These are phyloP conservation scores for Palloptera scutellata DNA, from an alignment of 2,888 invertebrate genomes.

Conservation along the genomic window DNA sequence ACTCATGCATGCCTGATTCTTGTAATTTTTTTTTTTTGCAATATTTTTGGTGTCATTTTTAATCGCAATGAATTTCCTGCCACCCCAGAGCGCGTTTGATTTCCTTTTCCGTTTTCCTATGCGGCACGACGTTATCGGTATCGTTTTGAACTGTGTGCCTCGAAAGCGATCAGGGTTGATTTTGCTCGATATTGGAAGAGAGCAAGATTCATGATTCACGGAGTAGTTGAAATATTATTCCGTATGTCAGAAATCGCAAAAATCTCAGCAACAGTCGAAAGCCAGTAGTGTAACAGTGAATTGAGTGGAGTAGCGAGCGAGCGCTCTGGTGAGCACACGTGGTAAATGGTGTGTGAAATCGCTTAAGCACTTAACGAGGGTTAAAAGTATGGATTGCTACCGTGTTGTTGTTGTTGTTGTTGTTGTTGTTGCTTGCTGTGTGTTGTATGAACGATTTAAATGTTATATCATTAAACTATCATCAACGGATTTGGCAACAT, in stretches of 20 bases:
- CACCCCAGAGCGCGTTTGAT: slow-evolving; percentile 36
- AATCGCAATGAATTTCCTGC: slow-evolving; percentile 36
- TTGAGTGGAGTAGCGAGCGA: slow-evolving; percentile 21
- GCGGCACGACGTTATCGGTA: neutral
- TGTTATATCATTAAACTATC: slow-evolving; percentile 49
- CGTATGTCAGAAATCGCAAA: slow-evolving; percentile 34
- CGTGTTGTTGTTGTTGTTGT: slow-evolving; percentile 28
- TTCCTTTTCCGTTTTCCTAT: slow-evolving; percentile 37
- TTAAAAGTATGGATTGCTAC: slow-evolving; percentile 43
- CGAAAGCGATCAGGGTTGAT: no score
- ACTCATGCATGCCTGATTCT: neutral
- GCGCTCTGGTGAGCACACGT: slow-evolving; percentile 37
- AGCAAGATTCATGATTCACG: no score
- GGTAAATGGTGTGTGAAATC: slow-evolving; percentile 65
- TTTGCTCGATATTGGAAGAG: no score
- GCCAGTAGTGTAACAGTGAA: slow-evolving; percentile 21
- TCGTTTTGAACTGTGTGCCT: no score
- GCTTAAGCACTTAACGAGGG: slow-evolving; percentile 60
- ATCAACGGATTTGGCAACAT: slow-evolving; percentile 36
- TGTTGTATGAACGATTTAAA: slow-evolving; percentile 24
- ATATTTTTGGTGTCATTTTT: slow-evolving; percentile 28
- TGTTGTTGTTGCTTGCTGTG: slow-evolving; percentile 21
- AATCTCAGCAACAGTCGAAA: slow-evolving; percentile 33
- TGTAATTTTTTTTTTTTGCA: neutral
- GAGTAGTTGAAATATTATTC: no score